phyloP scores from a whole-genome alignment of 2,888 invertebrate genomes.

The Stegana nigrithorax region DNA sequence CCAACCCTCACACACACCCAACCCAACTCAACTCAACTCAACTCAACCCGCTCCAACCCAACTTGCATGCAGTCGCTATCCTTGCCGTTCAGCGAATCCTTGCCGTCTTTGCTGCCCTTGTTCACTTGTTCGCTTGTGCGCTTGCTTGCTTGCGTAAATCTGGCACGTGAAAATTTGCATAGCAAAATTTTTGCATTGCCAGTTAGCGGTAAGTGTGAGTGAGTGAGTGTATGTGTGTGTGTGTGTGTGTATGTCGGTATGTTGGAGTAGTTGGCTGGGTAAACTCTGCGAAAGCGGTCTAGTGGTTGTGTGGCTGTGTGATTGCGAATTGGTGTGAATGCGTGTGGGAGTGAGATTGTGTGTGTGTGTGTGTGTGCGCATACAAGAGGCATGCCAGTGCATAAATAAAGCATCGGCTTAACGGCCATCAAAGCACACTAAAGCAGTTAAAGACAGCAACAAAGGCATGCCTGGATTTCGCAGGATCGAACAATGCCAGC shows the following conservation, averaged over 20 bases:
- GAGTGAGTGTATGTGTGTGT: neutral
- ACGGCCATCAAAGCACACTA: constrained; percentile 9
- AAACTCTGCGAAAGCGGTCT: constrained; percentile 38
- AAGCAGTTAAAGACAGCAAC: constrained; percentile 3
- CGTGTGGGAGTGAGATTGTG: neutral
- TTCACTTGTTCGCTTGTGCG: too few relatives aligned
- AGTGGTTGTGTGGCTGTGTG: neutral
- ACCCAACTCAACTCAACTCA: neutral
- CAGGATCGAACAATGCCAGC: too few relatives aligned
- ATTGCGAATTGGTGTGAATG: neutral
- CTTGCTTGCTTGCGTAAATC: constrained; percentile 8
- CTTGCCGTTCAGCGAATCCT: too few relatives aligned
- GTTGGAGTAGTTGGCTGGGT: constrained; percentile 43
- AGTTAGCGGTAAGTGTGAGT: neutral
- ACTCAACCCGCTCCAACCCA: too few relatives aligned
- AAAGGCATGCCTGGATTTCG: neutral
- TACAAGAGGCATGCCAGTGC: constrained; percentile 55
- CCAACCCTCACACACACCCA: neutral
- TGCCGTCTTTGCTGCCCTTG: too few relatives aligned
- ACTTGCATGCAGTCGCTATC: too few relatives aligned
- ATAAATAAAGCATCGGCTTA: constrained; percentile 54
- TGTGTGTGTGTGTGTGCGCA: constrained; percentile 27
- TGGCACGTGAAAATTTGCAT: constrained; percentile 55
- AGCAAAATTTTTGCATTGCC: constrained; percentile 42
- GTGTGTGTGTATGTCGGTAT: neutral